These are phyloP conservation scores for Bombus superbus DNA, from an alignment of 1,140 invertebrate genomes.

Conservation along the genomic window DNA sequence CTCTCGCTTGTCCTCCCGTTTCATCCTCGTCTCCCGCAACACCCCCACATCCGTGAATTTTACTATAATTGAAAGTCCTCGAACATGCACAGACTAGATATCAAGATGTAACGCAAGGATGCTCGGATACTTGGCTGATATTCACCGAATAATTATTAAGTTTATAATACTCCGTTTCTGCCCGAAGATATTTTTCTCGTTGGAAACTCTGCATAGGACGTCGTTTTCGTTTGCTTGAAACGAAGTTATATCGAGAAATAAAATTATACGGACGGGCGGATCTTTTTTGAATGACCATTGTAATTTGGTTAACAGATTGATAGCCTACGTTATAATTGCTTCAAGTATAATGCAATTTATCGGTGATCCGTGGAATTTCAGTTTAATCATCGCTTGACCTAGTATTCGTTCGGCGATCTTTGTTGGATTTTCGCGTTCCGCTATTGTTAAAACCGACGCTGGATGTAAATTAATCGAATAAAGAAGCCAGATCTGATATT, in stretches of 20 bases:
- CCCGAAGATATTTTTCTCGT: slow-evolving; percentile 1
- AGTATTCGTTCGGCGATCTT: neutral
- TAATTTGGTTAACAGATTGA: neutral
- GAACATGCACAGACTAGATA: slow-evolving; percentile 68
- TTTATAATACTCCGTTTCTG: neutral
- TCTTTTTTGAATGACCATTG: neutral
- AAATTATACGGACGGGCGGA: neutral
- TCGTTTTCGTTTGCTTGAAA: neutral
- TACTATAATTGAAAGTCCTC: slow-evolving; percentile 80
- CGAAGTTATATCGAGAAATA: neutral
- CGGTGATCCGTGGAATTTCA: neutral
- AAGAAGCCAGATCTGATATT: neutral
- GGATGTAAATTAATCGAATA: neutral
- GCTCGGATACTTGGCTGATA: neutral
- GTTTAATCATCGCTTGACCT: neutral
- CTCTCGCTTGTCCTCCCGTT: neutral
- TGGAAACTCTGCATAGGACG: neutral
- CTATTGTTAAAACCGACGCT: neutral
- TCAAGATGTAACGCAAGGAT: slow-evolving; percentile 48
- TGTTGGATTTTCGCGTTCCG: neutral
- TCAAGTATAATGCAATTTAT: neutral
- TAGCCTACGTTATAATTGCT: neutral
- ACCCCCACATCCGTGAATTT: slow-evolving; percentile 65
- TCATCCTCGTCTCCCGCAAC: neutral
- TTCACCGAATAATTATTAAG: slow-evolving; percentile 2